Base-by-base conservation (phyloP, 2,797 vertebrate genomes). In the Acrocephalus scirpaceus region DNA sequence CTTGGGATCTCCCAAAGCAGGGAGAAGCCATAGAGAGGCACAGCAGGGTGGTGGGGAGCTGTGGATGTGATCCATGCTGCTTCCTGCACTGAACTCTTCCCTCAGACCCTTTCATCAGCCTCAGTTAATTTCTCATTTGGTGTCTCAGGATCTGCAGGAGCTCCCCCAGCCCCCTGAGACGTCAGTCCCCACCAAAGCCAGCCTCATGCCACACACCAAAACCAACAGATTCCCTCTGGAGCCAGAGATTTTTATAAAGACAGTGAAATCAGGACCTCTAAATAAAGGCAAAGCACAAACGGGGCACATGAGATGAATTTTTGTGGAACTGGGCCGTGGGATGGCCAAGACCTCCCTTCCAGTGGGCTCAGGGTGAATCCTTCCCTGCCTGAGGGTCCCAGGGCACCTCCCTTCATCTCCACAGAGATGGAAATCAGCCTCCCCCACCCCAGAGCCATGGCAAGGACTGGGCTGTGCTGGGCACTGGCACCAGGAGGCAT, bases 161-260 rank as follows among this genome's bases (percentile, higher is more conserved):
- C 29, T 66, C 48, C 18, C 40, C 48, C 16, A 0, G 42, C 34
- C 45, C 48, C 34, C 53, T 2, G 5, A 74, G 58, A 13, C 6
- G 2, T 45, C 66, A 32, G 25, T n/a, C 32, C 45, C 29, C 7
- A 10, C 48, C 22, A 1, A 77, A 77, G 45, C 2, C 60, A 29
- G 29, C 23, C 36, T 34, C 16, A 0, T 5, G 34, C 51, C 71
- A 56, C 3, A 0, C 1, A 0, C 36, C 9, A 4, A 79, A 88
- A 40, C 30, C 21, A 45, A 21, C 17, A 42, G 51, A 36, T 62
- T 54, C 51, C 61, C 36, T 38, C 11, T 0, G 9, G n/a, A 76
- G 64, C 8, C 21, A 26, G 21, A 27, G 22, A 20, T 50, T 80
- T 78, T 60, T 25, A 22, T 47, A 20, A 30, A 65, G 47, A 30